Evolutionary conservation across 2,888 invertebrate genomes (phyloP), one percentile per base, ranked within the genome.

Genomic region (Brachyptera risi): DNA sequence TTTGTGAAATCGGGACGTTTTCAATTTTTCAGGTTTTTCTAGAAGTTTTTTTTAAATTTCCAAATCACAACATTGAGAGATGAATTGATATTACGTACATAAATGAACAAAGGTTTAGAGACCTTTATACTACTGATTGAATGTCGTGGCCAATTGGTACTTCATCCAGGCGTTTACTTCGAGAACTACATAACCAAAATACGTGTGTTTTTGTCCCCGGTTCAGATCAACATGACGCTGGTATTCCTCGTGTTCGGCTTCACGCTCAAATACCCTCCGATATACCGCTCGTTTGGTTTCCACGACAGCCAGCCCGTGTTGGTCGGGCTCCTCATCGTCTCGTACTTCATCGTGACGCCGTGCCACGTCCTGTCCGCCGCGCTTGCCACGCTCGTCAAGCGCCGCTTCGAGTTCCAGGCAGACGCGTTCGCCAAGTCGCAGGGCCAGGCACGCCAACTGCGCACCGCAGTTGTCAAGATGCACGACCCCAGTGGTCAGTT

Each of bases 401-500:
- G 99, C 49, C 83, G 83, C 68, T 95, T 90, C 75, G 99, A 99
- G 77, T 99, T 96, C 79, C 88, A 94, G 78, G 99, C 99, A 9
- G 99, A 99, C 75, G 83, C 83, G 58, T 99, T 96, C 80, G 96
- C 96, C 5, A 86, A 85, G 50, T 79, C 83, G 21, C 78, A 97
- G 59, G 88, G 86, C n/a, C 89, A 87, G 71, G 83, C 89, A 0
- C 78, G 83, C 57, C 81, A 87, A 68, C 76, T 99, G 37, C 83
- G 85, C 68, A 84, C 85, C n/a, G 90, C 96, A 7, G 80, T 99
- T 31, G 85, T 97, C 60, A 96, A 98, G 76, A 78, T 99, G 63
- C 90, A 95, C 71, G 87, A 90, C 73, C 98, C 99, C 75, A 99
- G 99, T 78, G 83, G 98, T 65, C 89, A 93, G 62, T 97, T 96